A percentile compares a stretch with the other conserved stretches of the same genome.
phyloP scores from a whole-genome alignment of 2,797 vertebrate genomes.

The Heliangelus exortis region DNA sequence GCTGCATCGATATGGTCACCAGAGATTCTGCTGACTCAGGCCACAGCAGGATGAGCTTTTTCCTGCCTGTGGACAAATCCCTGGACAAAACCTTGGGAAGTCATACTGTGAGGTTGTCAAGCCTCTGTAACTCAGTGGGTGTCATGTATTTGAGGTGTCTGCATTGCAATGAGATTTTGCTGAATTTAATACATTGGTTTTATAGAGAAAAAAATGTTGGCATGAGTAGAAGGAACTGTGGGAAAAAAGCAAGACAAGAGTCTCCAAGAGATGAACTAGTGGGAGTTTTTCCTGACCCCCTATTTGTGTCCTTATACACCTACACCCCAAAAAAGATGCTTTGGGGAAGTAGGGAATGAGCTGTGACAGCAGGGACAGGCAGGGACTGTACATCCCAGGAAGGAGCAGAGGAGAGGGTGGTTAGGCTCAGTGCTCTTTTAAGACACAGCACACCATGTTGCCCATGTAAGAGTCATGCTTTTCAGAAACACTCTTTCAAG shows the following conservation, averaged over 20 bases:
- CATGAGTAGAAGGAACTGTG: not conserved
- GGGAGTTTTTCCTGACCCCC: not conserved
- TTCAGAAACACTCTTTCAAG: constrained; percentile 30
- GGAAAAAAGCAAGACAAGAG: not conserved
- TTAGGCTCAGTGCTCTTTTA: not conserved
- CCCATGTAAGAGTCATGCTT: constrained; percentile 2
- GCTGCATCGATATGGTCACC: rapidly evolving
- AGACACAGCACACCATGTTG: not conserved
- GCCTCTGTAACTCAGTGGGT: not conserved
- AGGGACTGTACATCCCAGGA: rapidly evolving
- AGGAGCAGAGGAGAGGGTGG: not conserved
- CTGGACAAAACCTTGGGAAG: not conserved
- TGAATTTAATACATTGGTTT: not conserved
- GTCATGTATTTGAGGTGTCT: not conserved
- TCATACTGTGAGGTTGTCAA: not conserved
- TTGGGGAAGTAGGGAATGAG: not conserved
- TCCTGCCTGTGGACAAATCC: not conserved
- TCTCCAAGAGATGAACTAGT: not conserved
- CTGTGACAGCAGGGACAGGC: not conserved
- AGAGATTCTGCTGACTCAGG: not conserved
- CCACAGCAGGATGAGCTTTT: not conserved
- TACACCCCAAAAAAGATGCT: not conserved
- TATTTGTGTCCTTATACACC: not conserved
- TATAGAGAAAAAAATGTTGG: not conserved
- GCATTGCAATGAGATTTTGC: not conserved